Base-by-base conservation (phyloP, 2,888 invertebrate genomes). In the Hemithea aestivaria region DNA sequence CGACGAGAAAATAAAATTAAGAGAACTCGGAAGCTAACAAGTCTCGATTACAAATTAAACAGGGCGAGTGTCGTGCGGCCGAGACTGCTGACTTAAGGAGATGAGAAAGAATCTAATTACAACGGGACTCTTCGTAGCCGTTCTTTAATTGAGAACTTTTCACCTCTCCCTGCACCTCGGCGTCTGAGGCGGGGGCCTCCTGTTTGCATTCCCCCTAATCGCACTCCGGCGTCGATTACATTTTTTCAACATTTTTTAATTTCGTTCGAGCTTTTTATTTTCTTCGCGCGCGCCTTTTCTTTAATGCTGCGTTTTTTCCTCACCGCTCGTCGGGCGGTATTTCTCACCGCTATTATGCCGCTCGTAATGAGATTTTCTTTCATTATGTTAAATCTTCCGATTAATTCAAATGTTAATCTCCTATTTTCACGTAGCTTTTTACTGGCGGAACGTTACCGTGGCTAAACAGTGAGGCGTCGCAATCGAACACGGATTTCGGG, bases 311-410 rank as follows among this genome's bases (percentile, higher is more conserved):
- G 59, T 67, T 72, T 74, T 67, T 74, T 73, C 68, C 67, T 72
- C 73, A 67, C 68, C 70, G 68, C 63, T 70, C 67, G 62, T 66
- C 21, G 37, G 29, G 12, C 28, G 30, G 35, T 42, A 34, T 80
- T 83, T 85, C 82, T 81, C 83, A 76, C 81, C 77, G 77, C 85
- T 77, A 83, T 85, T 85, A 84, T 82, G 78, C 82, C 66, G 70
- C 60, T 63, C 67, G 76, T 87, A 87, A 87, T 85, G 87, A 87
- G 87, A 87, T 87, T 87, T 87, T 82, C 84, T 84, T 87, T 85
- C 85, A 87, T 87, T 87, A 85, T 85, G 87, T 81, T 85, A 85
- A 87, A 87, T 87, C 87, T 87, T 65, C 83, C 87, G 87, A 85
- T 87, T 87, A 87, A 87, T 87, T 87, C 83, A 82, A 85, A 87